phyloP scores from a whole-genome alignment of 2,888 invertebrate genomes.

The Scaeva pyrastri region DNA sequence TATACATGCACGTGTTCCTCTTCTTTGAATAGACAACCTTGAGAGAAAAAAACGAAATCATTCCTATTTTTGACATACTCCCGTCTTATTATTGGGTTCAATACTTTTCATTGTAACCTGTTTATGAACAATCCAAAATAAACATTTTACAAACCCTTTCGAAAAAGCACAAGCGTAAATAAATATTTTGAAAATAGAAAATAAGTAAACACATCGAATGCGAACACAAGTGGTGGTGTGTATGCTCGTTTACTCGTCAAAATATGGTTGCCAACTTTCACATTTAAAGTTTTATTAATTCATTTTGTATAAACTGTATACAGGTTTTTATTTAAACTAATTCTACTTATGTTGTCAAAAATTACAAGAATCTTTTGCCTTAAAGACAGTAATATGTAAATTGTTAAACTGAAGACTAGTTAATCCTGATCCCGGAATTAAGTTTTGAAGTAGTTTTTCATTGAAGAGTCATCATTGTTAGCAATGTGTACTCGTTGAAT shows the following conservation, averaged over 20 bases:
- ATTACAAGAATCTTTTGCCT: no score
- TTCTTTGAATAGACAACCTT: neutral
- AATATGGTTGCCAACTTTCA: neutral
- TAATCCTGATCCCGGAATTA: no score
- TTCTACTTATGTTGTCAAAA: no score
- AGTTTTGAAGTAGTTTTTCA: no score
- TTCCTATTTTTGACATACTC: neutral
- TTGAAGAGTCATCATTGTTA: no score
- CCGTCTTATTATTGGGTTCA: neutral
- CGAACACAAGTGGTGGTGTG: neutral
- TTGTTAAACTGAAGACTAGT: no score
- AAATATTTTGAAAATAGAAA: conserved; percentile 33
- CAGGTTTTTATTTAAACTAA: no score
- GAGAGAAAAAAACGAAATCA: neutral
- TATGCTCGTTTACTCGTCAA: neutral
- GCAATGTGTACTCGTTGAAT: no score
- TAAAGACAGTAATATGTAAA: no score
- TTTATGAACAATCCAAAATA: neutral
- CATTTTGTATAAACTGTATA: no score
- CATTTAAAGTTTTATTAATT: no score
- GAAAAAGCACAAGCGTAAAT: conserved; percentile 24
- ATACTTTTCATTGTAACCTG: neutral
- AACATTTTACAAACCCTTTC: conserved; percentile 10
- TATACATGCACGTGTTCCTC: neutral
- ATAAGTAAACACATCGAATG: conserved; percentile 1